Evolutionary conservation across 2,113 vertebrate species (phyloP), one percentile per base, ranked within the genome.

Genomic region (Limanda limanda): DNA sequence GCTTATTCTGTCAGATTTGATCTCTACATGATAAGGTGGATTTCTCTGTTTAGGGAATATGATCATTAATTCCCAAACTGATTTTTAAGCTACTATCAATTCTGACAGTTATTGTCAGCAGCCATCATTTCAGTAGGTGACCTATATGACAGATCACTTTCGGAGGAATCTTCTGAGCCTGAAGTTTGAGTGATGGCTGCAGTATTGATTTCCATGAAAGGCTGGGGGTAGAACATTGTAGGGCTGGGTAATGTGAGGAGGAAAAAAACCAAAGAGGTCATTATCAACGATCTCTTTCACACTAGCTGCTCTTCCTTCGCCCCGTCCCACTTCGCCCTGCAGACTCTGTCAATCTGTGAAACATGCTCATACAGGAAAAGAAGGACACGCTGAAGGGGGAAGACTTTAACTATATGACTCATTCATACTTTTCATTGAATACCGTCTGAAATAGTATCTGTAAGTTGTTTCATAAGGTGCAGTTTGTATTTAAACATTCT

Each of bases 191-290:
- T 67, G 31, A 11, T 14, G 4, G 40, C 62, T n/a, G 18, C 58
- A 37, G 69, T 45, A 48, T 21, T 83, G 72, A 83, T 81, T 77
- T 57, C 45, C 48, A 64, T 56, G 51, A 84, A 80, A 75, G 23
- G 60, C 58, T 74, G 51, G 27, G 74, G 68, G 63, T 57, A 65
- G 70, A 61, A 81, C 81, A 82, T 81, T 66, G 70, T 35, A 74
- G 60, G 51, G 18, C 70, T 74, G 40, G 45, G 27, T 21, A 47
- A 76, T 37, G 64, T 0, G 4, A 72, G 42, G 14, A 79, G 71
- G 58, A 61, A 77, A 23, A 56, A 2, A 9, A 52, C 13, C 51
- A 59, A 51, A 83, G 79, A 83, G 71, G 74, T 79, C 64, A 65
- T n/a, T 51, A 21, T 71, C 42, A 71, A 71, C 51, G 20, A 64